These are phyloP conservation scores for Sminthurinus aureus DNA, from an alignment of 2,888 invertebrate genomes.

Conservation along the genomic window DNA sequence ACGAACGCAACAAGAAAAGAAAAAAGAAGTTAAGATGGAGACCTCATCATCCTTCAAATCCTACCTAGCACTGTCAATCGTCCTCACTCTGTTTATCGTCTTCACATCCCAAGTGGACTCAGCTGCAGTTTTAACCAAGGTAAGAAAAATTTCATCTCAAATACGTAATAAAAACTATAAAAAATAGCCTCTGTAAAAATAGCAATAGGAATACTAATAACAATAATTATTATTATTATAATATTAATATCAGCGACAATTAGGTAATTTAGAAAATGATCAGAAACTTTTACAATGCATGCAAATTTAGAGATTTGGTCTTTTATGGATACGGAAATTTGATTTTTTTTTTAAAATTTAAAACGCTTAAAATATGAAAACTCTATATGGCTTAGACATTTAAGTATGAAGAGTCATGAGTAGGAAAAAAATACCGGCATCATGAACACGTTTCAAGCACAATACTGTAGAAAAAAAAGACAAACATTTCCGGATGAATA, in stretches of 20 bases:
- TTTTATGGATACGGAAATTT: too few species aligned
- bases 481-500: too few species aligned
- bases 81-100: conserved; percentile 23
- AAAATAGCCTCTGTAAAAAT: not conserved
- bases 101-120: conserved; percentile 26
- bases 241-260: not conserved
- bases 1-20: too few species aligned
- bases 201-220: not conserved
- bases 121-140: conserved; percentile 21
- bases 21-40: not conserved
- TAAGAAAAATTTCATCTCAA: not conserved
- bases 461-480: too few species aligned
- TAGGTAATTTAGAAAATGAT: not conserved
- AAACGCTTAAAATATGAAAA: too few species aligned
- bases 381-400: too few species aligned
- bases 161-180: not conserved
- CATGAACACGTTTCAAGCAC: too few species aligned
- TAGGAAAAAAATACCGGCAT: too few species aligned
- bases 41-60: conserved; percentile 15
- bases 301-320: too few species aligned
- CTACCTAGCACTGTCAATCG: conserved; percentile 16
- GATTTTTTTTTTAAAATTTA: too few species aligned
- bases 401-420: too few species aligned
- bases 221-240: not conserved
- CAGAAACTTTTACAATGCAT: too few species aligned